These are phyloP conservation scores for Caenorhabditis doughertyi DNA, from an alignment of 2,888 invertebrate genomes.

Conservation along the genomic window DNA sequence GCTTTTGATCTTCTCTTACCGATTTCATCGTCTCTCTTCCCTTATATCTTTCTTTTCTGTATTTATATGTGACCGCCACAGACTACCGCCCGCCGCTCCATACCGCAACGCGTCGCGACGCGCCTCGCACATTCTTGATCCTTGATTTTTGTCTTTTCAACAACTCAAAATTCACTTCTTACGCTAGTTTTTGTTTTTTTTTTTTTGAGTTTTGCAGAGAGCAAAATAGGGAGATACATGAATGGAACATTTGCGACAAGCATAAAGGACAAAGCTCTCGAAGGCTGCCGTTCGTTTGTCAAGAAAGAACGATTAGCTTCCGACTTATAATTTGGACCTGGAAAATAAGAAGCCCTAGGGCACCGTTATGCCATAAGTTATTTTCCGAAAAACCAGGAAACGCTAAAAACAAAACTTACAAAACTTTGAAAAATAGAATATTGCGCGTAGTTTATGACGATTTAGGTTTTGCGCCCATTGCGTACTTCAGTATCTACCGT, in stretches of 20 bases:
- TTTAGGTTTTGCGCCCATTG: neutral
- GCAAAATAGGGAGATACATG: constrained; percentile 17
- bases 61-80: constrained; percentile 58
- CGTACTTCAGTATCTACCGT: constrained; percentile 5
- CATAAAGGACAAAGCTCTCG: neutral
- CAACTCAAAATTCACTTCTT: constrained; percentile 47
- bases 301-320: too few species aligned
- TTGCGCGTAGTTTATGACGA: neutral
- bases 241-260: constrained; percentile 1
- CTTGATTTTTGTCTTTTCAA: constrained; percentile 57
- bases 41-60: constrained; percentile 49
- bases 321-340: too few species aligned
- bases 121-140: constrained; percentile 45
- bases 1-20: constrained; percentile 29
- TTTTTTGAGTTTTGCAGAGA: constrained; percentile 23
- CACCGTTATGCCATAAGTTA: too few species aligned
- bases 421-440: too few species aligned
- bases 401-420: too few species aligned
- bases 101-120: constrained; percentile 29
- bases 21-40: constrained; percentile 10
- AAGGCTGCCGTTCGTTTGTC: constrained; percentile 24
- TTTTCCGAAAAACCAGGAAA: neutral
- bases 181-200: constrained; percentile 23
- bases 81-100: constrained; percentile 42
- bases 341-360: too few species aligned